phyloP scores from a whole-genome alignment of 1,140 invertebrate genomes.

The Parasteatoda tepidariorum region DNA sequence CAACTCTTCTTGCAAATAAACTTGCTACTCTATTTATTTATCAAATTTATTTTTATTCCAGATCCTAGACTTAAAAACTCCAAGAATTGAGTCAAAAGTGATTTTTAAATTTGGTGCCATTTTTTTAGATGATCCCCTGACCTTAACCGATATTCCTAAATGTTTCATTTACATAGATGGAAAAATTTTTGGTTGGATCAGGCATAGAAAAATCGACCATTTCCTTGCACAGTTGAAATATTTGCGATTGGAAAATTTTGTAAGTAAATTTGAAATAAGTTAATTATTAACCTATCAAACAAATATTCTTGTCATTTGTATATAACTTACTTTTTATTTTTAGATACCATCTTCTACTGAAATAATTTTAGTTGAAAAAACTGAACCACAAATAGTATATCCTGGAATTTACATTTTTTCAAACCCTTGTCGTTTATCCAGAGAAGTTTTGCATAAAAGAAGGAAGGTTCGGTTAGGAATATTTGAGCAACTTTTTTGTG shows the following conservation, averaged over 20 bases:
- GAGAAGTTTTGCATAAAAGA: neutral
- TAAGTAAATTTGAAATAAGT: neutral
- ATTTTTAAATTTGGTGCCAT: constrained; percentile 77
- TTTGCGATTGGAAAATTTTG: neutral
- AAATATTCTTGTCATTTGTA: neutral
- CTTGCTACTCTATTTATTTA: no score
- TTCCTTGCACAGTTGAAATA: neutral
- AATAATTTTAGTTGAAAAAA: constrained; percentile 69
- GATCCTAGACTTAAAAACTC: neutral
- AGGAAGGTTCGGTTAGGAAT: neutral
- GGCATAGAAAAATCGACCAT: constrained; percentile 74
- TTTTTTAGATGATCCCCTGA: constrained; percentile 84
- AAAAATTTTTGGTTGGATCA: constrained; percentile 83
- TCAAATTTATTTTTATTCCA: neutral
- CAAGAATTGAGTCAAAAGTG: constrained; percentile 85
- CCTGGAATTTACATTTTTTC: constrained; percentile 94
- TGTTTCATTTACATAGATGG: constrained; percentile 79
- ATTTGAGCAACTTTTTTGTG: constrained; percentile 69
- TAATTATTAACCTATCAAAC: neutral
- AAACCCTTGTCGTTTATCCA: constrained; percentile 78
- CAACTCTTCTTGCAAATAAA: no score
- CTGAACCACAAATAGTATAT: constrained; percentile 73
- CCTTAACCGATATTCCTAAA: constrained; percentile 84
- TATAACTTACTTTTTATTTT: neutral
- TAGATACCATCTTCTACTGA: constrained; percentile 27